Base-by-base conservation (phyloP, 2,113 vertebrate species). In the Thamnophis sirtalis region DNA sequence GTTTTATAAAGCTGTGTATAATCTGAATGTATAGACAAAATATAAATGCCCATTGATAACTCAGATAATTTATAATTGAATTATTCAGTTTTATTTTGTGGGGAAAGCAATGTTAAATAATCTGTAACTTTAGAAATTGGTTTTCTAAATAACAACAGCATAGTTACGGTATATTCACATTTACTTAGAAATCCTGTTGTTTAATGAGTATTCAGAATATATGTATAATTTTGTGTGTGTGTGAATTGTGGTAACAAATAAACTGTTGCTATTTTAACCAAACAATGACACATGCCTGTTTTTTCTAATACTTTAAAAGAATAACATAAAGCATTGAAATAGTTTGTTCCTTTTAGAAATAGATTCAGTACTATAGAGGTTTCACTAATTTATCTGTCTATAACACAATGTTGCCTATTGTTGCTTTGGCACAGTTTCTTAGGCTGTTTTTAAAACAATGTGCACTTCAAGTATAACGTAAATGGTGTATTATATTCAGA, bases 371-470 rank as follows among this genome's bases (percentile, higher is more conserved):
- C 95, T 93, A 22, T 26, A 33, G 24, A 90, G 17, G 60, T 84
- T 50, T 43, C 7, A 63, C 50, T 28, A 0, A 0, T 15, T 33
- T 84, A 24, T 91, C 89, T 87, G 63, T 89, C 90, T 87, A 38
- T 89, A 91, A 95, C 95, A 53, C 1, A 15, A 89, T 50, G 5
- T 4, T 28, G 21, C 0, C 0, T 0, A 11, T 0, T 9, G 4
- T 58, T 90, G 26, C 26, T 9, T 3, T 84, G 17, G 49, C 38
- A 56, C 0, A 17, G 84, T 58, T 92, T 93, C 33, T 1, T 86
- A 5, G 63, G 1, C 22, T 80, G 68, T 13, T 80, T 80, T 80
- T 54, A 28, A 91, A 28, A 0, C 0, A 0, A 0, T 8, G 55
- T 87, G 28, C 28, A 33, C 80, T 54, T 2, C 43, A 50, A 17